A percentile compares a stretch with the other conserved stretches of the same genome.
Conservation (phyloP, 2,113 vertebrate species). For the Sinocyclocheilus rhinocerous region DNA sequence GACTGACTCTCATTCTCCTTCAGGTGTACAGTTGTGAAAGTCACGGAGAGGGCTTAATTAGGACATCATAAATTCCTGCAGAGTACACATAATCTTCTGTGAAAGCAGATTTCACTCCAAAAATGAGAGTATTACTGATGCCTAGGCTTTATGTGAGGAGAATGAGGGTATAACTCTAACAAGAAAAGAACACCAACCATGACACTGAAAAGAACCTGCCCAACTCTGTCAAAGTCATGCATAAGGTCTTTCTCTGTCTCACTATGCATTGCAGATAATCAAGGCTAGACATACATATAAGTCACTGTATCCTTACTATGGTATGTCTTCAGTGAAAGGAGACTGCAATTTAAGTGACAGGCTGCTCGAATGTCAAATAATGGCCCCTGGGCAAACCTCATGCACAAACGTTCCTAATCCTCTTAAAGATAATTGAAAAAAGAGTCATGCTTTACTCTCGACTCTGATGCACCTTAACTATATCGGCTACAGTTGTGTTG, state of each 20-base stretch:
- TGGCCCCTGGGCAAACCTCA: slow-evolving; percentile 13
- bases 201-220: background rate
- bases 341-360: background rate
- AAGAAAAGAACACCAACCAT: slow-evolving; percentile 8
- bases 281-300: background rate
- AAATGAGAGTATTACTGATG: slow-evolving; percentile 48
- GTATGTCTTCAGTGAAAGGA: background rate
- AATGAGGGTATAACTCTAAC: background rate
- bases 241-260: background rate
- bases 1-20: slow-evolving; percentile 50
- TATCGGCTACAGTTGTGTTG: background rate
- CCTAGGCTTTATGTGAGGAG: background rate
- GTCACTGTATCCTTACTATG: background rate
- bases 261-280: background rate
- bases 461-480: background rate
- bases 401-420: slow-evolving; percentile 4
- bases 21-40: slow-evolving; percentile 15
- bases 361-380: slow-evolving; percentile 1
- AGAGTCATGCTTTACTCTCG: background rate
- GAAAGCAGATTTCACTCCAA: slow-evolving; percentile 71
- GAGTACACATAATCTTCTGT: slow-evolving; percentile 72
- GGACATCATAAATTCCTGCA: slow-evolving; percentile 69
- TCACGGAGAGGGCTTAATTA: slow-evolving; percentile 64
- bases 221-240: background rate
- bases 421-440: slow-evolving; percentile 35